Base-by-base conservation (phyloP, 1,140 invertebrate genomes). In the Ectropis grisescens region DNA sequence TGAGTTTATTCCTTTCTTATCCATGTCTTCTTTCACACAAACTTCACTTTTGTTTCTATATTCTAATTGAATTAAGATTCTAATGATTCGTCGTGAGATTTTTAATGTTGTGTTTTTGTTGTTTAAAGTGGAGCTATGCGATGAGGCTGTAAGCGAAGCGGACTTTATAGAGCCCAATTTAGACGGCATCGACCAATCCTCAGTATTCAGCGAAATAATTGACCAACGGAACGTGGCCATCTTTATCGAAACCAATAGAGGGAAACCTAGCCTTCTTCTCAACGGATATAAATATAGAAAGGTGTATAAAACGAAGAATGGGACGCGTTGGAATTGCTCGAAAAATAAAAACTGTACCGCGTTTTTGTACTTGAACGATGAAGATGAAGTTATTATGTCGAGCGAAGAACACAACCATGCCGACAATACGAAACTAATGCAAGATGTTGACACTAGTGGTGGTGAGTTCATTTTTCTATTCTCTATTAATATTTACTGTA, bases 321-420 rank as follows among this genome's bases (percentile, higher is more conserved):
- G 70, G 2, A 46, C 39, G 1, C 47, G 68, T 11, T 78, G 72
- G 72, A 44, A 41, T 2, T 78, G 70, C 11, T 58, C 58, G 3
- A 25, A 44, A 2, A 46, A 55, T 5, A 65, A 59, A 13, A 34
- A 47, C 2, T 75, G 72, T 28, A 8, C 34, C 0, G 59, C 55
- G 2, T 75, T 57, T 24, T 35, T 78, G 1, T 61, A 54, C 27
- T 25, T 72, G 0, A 70, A 58, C 13, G 50, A 59, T 23, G 13
- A 65, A 8, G 44, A 68, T 35, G 68, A 78, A 34, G 65, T 78
- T 8, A 45, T 68, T 12, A 56, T 58, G 36, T 45, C 48, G 0
- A 41, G 54, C 5, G 46, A 56, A 13, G 27, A 39, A 14, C 70
- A 75, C 13, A 19, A 34, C 11, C 65, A 75, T 28, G 29, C 36